A percentile compares a stretch with the other conserved stretches of the same genome.
These are phyloP conservation scores for Chironomus tepperi DNA, from an alignment of 1,140 invertebrate species.

Conservation along the genomic window DNA sequence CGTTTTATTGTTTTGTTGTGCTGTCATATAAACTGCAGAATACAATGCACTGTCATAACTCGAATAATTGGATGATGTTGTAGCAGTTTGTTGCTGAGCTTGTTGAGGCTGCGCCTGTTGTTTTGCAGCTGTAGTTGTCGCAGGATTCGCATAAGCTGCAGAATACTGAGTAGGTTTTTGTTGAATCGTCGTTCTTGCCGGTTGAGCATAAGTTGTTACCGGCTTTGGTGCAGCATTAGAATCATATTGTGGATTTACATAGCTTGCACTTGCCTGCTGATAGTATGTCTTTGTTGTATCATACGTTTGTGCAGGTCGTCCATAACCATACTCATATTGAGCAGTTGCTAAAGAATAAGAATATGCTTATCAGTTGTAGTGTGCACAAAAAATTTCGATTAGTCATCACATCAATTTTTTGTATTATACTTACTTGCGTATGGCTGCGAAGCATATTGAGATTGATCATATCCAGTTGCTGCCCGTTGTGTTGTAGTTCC, in stretches of 20 bases:
- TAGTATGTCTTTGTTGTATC: conserved; percentile 58
- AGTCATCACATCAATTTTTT: not conserved
- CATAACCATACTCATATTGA: conserved; percentile 58
- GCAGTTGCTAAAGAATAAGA: not conserved
- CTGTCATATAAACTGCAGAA: conserved; percentile 84
- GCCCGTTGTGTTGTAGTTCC: not conserved
- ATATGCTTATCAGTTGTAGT: no score
- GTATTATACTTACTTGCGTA: not conserved
- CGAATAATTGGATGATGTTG: conserved; percentile 55
- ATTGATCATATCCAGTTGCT: conserved; percentile 18
- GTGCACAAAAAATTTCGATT: not conserved
- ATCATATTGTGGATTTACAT: not conserved
- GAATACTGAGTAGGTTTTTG: conserved; percentile 16
- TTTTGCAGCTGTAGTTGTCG: not conserved
- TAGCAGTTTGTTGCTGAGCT: conserved; percentile 42
- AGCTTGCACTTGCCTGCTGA: conserved; percentile 50
- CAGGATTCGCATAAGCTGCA: conserved; percentile 1
- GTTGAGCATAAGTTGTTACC: conserved; percentile 29
- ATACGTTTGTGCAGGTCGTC: conserved; percentile 51
- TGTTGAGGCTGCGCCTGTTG: conserved; percentile 39
- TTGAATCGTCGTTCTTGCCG: not conserved
- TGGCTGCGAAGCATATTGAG: conserved; percentile 5
- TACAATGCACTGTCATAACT: conserved; percentile 88
- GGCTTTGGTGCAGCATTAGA: conserved; percentile 37
- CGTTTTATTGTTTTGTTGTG: conserved; percentile 63